Conservation (phyloP, 2,888 invertebrate species). For the Agrypnus murinus region DNA sequence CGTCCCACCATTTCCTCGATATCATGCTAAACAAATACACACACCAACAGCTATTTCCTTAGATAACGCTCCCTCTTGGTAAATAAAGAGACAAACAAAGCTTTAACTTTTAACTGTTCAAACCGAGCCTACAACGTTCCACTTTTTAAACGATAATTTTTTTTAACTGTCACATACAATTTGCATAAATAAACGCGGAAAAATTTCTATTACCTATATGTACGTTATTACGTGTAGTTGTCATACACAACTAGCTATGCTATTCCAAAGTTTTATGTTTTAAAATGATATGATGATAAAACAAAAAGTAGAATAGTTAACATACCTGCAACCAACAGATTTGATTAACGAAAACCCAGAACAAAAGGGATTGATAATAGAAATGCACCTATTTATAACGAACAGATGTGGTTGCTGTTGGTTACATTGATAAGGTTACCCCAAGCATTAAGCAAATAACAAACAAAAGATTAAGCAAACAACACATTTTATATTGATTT, state of each 20-base stretch:
- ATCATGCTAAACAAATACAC: constrained; percentile 44
- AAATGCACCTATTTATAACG: constrained; percentile 9
- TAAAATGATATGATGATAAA: too few species aligned
- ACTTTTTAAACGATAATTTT: constrained; percentile 3
- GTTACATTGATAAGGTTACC: constrained; percentile 37
- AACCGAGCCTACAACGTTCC: constrained; percentile 28
- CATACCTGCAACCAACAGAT: not conserved
- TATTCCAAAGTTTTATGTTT: too few species aligned
- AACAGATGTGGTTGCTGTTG: constrained; percentile 22
- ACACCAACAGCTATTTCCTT: constrained; percentile 62
- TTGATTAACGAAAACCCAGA: not conserved
- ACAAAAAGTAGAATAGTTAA: too few species aligned
- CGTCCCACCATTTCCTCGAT: constrained; percentile 38
- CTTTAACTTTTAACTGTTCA: constrained; percentile 36
- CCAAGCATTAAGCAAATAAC: not conserved
- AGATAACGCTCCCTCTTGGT: constrained; percentile 61
- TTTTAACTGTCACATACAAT: not conserved
- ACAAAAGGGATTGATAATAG: constrained; percentile 18
- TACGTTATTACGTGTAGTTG: too few species aligned
- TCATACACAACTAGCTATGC: too few species aligned
- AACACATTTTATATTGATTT: too few species aligned
- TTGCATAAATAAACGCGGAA: not conserved
- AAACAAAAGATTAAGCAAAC: not conserved
- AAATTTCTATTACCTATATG: constrained; percentile 7
- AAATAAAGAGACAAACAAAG: constrained; percentile 44